Conservation (phyloP, 2,888 invertebrate species). For the Caenorhabditis sulstoni region DNA sequence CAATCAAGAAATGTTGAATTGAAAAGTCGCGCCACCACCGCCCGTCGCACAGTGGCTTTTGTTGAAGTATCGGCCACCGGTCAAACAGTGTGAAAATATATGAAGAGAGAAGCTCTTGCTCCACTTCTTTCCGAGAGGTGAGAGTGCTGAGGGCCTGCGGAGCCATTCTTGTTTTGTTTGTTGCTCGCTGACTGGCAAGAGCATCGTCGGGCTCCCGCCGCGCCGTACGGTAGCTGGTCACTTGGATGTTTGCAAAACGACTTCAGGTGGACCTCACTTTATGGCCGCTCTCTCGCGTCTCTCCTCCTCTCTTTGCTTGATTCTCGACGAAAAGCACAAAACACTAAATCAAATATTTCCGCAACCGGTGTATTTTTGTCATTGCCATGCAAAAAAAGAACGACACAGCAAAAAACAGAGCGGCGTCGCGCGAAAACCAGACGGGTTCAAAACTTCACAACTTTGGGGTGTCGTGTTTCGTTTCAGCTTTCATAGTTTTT, state of each 20-base stretch:
- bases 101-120: background rate
- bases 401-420: no score
- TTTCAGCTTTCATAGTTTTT: background rate
- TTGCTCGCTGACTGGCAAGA: slow-evolving; percentile 54
- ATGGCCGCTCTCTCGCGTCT: slow-evolving; percentile 6
- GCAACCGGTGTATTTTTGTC: slow-evolving; percentile 49
- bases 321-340: slow-evolving; percentile 52
- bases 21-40: slow-evolving; percentile 48
- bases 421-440: background rate
- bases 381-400: slow-evolving; percentile 16
- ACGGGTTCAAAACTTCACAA: slow-evolving; percentile 1
- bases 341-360: slow-evolving; percentile 54
- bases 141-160: slow-evolving; percentile 17
- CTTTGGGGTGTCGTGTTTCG: no score
- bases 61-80: slow-evolving; percentile 62
- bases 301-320: background rate
- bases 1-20: slow-evolving; percentile 37
- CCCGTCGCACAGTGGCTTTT: slow-evolving; percentile 38
- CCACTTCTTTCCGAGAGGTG: slow-evolving; percentile 1
- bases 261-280: slow-evolving; percentile 37
- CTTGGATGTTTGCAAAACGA: slow-evolving; percentile 57
- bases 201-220: slow-evolving; percentile 8
- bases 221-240: slow-evolving; percentile 58
- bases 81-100: slow-evolving; percentile 63
- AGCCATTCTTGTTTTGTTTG: slow-evolving; percentile 59